Conservation (phyloP, 2,113 vertebrate genomes). For the Larimichthys polyactis region DNA sequence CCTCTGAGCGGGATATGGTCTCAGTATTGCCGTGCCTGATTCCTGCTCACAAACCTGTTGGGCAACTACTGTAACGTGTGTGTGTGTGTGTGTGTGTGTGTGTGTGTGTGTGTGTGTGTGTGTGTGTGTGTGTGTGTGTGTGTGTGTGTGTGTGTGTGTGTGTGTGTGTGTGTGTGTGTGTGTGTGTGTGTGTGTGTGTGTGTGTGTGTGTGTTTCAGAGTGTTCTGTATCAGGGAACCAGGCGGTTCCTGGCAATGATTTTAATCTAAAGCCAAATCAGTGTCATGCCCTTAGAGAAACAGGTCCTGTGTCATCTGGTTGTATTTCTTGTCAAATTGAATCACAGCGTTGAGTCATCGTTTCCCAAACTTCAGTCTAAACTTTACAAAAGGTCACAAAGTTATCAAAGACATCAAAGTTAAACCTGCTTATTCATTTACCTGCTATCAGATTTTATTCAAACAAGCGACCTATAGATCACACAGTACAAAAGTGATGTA, state of each 20-base stretch:
- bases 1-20: slow-evolving; percentile 37
- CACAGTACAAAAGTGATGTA: slow-evolving; percentile 34
- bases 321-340: background rate
- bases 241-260: slow-evolving; percentile 32
- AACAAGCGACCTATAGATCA: slow-evolving; percentile 29
- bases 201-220: slow-evolving; percentile 32
- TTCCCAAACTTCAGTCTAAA: background rate
- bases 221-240: slow-evolving; percentile 1
- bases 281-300: background rate
- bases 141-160: too few relatives aligned
- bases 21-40: slow-evolving; percentile 26
- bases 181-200: too few relatives aligned
- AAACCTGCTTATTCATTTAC: background rate
- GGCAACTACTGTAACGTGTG: background rate
- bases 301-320: slow-evolving; percentile 3
- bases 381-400: background rate
- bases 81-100: slow-evolving; percentile 29
- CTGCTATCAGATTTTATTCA: slow-evolving; percentile 8
- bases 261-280: slow-evolving; percentile 32
- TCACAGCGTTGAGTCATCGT: slow-evolving; percentile 12
- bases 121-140: too few relatives aligned
- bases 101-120: too few relatives aligned
- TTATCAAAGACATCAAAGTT: background rate
- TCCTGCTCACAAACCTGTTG: slow-evolving; percentile 56
- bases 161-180: too few relatives aligned